A percentile compares a stretch with the other conserved stretches of the same genome.
Evolutionary conservation across 2,113 vertebrate genomes (phyloP).

Genomic region (Balaenoptera acutorostrata): DNA sequence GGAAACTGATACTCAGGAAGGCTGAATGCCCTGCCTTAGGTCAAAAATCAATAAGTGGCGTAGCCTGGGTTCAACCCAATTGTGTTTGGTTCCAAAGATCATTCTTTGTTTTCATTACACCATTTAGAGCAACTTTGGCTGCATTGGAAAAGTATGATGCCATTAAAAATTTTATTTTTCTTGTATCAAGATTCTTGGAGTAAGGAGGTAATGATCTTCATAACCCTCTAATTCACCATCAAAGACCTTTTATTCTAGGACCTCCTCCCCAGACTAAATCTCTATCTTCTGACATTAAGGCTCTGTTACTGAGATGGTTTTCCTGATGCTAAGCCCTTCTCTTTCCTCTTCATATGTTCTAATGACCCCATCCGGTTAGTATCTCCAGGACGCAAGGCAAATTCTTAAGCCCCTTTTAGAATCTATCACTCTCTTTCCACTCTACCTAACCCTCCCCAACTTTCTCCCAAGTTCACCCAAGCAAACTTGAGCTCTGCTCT

Average conservation of each 20-base stretch:
- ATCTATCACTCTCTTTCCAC: too few relatives aligned
- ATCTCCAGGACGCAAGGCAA: background rate
- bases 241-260: background rate
- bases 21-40: background rate
- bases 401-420: background rate
- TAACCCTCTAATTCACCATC: background rate
- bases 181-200: background rate
- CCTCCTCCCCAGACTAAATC: background rate
- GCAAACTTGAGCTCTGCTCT: background rate
- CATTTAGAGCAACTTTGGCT: background rate
- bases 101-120: background rate
- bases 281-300: background rate
- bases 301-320: background rate
- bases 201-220: background rate
- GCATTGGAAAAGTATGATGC: background rate
- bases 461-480: background rate
- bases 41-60: accelerated
- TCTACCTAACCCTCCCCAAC: background rate
- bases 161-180: background rate
- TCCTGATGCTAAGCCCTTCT: background rate
- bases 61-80: background rate
- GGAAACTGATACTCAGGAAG: background rate
- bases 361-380: background rate
- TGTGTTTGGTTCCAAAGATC: background rate
- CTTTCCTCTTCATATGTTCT: background rate